phyloP scores from a whole-genome alignment of 1,140 invertebrate species.

The Drosophila melanica region DNA sequence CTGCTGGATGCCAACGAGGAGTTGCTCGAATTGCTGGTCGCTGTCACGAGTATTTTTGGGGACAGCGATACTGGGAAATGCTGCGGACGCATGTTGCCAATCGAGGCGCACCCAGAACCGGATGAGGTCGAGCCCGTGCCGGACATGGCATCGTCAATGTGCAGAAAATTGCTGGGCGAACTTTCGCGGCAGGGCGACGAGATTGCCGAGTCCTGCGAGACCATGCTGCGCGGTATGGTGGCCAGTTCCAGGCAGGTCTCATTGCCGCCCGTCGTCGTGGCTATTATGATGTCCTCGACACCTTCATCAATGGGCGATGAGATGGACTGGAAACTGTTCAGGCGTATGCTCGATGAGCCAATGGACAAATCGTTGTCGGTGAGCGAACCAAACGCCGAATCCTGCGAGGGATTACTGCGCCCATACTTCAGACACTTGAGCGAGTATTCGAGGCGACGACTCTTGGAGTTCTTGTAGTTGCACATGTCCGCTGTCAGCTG shows the following conservation, averaged over 20 bases:
- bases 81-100: slow-evolving; percentile 71
- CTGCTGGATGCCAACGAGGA: slow-evolving; percentile 71
- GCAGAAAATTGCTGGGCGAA: slow-evolving; percentile 78
- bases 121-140: slow-evolving; percentile 68
- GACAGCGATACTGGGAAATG: slow-evolving; percentile 81
- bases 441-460: slow-evolving; percentile 80
- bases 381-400: slow-evolving; percentile 82
- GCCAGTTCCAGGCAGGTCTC: slow-evolving; percentile 79
- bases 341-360: slow-evolving; percentile 78
- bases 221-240: slow-evolving; percentile 77
- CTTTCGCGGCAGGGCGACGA: slow-evolving; percentile 80
- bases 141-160: slow-evolving; percentile 77
- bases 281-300: slow-evolving; percentile 83
- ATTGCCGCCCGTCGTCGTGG: slow-evolving; percentile 79
- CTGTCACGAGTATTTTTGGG: slow-evolving; percentile 78
- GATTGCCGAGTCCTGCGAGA: slow-evolving; percentile 82
- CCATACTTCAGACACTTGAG: slow-evolving; percentile 82
- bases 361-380: slow-evolving; percentile 83
- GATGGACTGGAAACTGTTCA: slow-evolving; percentile 84
- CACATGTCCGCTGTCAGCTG: slow-evolving; percentile 82
- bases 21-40: slow-evolving; percentile 77
- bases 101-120: slow-evolving; percentile 60
- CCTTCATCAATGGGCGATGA: slow-evolving; percentile 83
- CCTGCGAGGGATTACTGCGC: slow-evolving; percentile 84
- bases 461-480: slow-evolving; percentile 83